phyloP scores from a whole-genome alignment of 1,140 invertebrate species.

The Belonocnema kinseyi region DNA sequence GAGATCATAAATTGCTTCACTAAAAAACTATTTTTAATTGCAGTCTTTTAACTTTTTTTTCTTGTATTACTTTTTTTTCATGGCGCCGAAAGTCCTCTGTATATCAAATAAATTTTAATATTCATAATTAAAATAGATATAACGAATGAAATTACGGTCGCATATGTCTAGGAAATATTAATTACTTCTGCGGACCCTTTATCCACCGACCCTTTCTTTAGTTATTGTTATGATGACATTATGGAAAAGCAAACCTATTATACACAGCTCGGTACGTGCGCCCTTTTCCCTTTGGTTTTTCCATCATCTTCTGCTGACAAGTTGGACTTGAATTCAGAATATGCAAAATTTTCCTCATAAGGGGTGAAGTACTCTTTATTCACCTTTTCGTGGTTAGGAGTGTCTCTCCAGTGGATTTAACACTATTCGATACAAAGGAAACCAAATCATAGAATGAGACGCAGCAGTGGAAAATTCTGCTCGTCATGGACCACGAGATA shows the following conservation, averaged over 20 bases:
- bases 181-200: background rate
- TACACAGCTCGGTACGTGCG: background rate
- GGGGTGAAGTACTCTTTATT: background rate
- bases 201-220: background rate
- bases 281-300: background rate
- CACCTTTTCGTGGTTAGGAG: constrained; percentile 1
- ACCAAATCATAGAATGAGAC: background rate
- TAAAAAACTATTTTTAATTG: too few species aligned
- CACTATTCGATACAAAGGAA: constrained; percentile 4
- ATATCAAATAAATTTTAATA: background rate
- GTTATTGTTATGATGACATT: background rate
- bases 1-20: too few species aligned
- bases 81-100: too few species aligned
- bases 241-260: background rate
- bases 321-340: background rate
- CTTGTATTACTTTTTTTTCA: too few species aligned
- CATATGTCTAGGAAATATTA: background rate
- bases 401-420: background rate
- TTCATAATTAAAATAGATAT: background rate
- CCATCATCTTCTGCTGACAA: background rate
- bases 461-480: constrained; percentile 19
- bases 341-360: constrained; percentile 7
- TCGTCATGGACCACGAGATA: constrained; percentile 19
- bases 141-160: background rate
- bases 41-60: too few species aligned